These are phyloP conservation scores for Ranitomeya variabilis DNA, from an alignment of 2,113 vertebrate species.

Conservation along the genomic window DNA sequence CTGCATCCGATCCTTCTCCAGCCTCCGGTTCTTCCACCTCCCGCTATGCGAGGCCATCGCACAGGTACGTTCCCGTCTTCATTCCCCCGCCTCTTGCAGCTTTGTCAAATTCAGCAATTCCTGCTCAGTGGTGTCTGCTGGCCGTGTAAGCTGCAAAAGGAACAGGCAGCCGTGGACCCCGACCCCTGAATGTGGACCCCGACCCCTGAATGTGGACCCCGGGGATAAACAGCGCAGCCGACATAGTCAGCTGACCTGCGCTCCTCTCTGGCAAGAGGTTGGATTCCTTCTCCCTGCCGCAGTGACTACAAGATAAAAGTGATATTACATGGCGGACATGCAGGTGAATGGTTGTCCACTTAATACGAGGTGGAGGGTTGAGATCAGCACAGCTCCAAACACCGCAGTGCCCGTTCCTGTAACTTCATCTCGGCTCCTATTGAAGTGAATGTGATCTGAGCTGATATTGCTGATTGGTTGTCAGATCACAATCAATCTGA, in stretches of 20 bases:
- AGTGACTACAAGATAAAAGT: too few relatives aligned
- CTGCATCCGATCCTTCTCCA: constrained; percentile 80
- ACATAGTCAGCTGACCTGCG: neutral
- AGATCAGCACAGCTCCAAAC: too few relatives aligned
- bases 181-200: neutral
- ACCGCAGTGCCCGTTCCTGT: too few relatives aligned
- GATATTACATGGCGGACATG: too few relatives aligned
- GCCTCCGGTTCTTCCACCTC: constrained; percentile 85
- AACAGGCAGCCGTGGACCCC: constrained; percentile 59
- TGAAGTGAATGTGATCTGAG: too few relatives aligned
- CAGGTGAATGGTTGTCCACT: too few relatives aligned
- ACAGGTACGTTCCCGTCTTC: constrained; percentile 70
- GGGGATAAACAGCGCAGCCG: constrained; percentile 57
- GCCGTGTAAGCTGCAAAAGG: constrained; percentile 64
- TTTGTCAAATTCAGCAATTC: constrained; percentile 58
- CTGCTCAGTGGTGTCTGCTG: neutral
- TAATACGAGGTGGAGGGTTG: too few relatives aligned
- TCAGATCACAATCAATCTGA: too few relatives aligned
- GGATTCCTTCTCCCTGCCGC: too few relatives aligned
- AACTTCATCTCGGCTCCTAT: too few relatives aligned
- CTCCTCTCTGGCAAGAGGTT: neutral
- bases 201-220: neutral
- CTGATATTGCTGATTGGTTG: too few relatives aligned
- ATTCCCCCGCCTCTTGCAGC: constrained; percentile 44
- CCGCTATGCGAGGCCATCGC: constrained; percentile 84